Evolutionary conservation across 2,888 invertebrate species (phyloP).

Genomic region (Scelioninae gen. 2): DNA sequence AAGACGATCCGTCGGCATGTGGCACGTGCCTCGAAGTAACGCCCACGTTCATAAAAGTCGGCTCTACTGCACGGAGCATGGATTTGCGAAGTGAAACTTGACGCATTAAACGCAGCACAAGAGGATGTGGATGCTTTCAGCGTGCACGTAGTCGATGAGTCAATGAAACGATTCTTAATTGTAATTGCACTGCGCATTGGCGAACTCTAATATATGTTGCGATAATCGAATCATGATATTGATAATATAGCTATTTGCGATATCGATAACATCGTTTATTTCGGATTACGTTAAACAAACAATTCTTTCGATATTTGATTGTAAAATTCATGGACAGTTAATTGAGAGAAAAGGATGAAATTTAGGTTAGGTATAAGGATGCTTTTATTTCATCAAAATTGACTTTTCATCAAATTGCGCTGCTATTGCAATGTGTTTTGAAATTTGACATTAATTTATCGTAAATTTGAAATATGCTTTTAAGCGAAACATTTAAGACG

Average conservation of each 20-base stretch:
- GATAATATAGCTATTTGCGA: neutral
- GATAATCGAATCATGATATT: constrained; percentile 66
- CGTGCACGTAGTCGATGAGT: constrained; percentile 49
- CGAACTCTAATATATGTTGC: constrained; percentile 62
- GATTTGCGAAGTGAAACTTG: constrained; percentile 72
- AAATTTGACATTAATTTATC: neutral
- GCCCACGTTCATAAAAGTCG: constrained; percentile 60
- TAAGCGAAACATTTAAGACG: constrained; percentile 2
- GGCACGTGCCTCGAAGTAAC: constrained; percentile 59
- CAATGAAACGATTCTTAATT: constrained; percentile 58
- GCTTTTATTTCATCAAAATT: too few relatives aligned
- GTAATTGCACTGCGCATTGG: constrained; percentile 59
- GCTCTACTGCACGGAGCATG: constrained; percentile 65
- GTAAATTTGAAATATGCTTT: too few relatives aligned
- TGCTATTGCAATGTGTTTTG: too few relatives aligned
- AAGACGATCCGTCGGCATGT: constrained; percentile 52
- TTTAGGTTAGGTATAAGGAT: too few relatives aligned
- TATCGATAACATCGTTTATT: too few relatives aligned
- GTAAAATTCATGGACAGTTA: too few relatives aligned
- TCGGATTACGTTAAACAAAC: too few relatives aligned
- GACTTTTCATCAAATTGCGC: too few relatives aligned
- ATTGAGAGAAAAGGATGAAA: too few relatives aligned
- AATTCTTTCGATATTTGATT: too few relatives aligned
- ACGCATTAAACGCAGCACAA: constrained; percentile 68
- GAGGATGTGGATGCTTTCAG: constrained; percentile 65